These are phyloP conservation scores for Leucania comma DNA, from an alignment of 2,888 invertebrate species.

Conservation along the genomic window DNA sequence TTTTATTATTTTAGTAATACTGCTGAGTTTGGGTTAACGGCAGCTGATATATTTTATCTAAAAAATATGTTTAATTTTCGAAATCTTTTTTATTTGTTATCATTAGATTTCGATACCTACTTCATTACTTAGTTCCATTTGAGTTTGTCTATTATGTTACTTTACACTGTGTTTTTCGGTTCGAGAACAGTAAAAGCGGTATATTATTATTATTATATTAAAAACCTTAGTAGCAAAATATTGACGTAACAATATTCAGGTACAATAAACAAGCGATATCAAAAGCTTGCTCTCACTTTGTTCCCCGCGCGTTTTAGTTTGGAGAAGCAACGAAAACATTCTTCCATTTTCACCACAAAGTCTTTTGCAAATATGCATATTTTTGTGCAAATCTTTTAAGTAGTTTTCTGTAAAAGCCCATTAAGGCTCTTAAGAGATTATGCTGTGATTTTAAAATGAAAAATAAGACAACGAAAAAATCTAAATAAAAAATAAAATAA, in stretches of 20 bases:
- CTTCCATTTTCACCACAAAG: constrained; percentile 27
- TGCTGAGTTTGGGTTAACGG: no score
- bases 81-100: no score
- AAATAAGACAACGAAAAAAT: constrained; percentile 21
- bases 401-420: constrained; percentile 36
- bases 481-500: neutral
- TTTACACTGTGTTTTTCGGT: neutral
- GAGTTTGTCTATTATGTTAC: no score
- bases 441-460: constrained; percentile 7
- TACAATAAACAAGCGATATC: constrained; percentile 5
- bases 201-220: neutral
- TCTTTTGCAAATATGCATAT: constrained; percentile 39
- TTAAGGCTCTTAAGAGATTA: constrained; percentile 45
- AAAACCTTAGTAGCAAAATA: neutral
- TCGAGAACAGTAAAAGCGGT: no score
- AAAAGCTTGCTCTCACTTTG: constrained; percentile 1
- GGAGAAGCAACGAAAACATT: constrained; percentile 25
- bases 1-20: no score
- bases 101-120: no score
- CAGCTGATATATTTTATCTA: no score
- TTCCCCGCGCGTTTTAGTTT: constrained; percentile 26
- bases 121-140: no score
- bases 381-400: constrained; percentile 48
- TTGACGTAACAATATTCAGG: neutral
- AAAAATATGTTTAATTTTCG: no score